Conservation (phyloP, 2,113 vertebrate species). For the Cyanocitta stelleri region DNA sequence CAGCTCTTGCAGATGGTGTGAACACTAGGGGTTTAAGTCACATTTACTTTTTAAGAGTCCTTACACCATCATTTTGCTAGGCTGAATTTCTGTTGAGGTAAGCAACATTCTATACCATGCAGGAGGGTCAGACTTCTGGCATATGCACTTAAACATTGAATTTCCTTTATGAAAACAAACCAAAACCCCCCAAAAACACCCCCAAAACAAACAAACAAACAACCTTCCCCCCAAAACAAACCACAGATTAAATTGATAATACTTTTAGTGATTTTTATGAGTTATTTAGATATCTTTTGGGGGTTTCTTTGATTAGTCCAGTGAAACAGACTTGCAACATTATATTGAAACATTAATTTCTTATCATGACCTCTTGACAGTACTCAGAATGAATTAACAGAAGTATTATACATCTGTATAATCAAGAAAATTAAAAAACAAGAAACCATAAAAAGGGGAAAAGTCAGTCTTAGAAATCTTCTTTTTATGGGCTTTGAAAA, state of each 20-base stretch:
- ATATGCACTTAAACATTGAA: not conserved
- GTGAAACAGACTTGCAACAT: not conserved
- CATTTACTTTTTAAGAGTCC: not conserved
- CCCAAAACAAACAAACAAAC: not conserved
- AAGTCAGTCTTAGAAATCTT: not conserved
- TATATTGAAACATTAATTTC: not conserved
- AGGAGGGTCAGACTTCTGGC: not conserved
- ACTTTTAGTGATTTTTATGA: not conserved
- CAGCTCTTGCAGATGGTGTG: not conserved
- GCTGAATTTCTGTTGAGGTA: not conserved
- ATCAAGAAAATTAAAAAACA: not conserved
- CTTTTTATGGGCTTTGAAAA: not conserved
- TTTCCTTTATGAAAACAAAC: not conserved
- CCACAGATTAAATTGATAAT: not conserved
- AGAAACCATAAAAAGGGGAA: not conserved
- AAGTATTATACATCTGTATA: not conserved
- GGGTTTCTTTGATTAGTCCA: fast-evolving
- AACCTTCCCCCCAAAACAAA: fast-evolving
- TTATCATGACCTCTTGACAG: not conserved
- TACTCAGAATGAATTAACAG: not conserved
- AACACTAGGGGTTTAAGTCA: not conserved
- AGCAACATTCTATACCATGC: not conserved
- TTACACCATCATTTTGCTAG: not conserved
- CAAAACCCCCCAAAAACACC: fast-evolving
- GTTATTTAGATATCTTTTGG: not conserved